Evolutionary conservation across 2,888 invertebrate species (phyloP).

Genomic region (Cantharis rufa): DNA sequence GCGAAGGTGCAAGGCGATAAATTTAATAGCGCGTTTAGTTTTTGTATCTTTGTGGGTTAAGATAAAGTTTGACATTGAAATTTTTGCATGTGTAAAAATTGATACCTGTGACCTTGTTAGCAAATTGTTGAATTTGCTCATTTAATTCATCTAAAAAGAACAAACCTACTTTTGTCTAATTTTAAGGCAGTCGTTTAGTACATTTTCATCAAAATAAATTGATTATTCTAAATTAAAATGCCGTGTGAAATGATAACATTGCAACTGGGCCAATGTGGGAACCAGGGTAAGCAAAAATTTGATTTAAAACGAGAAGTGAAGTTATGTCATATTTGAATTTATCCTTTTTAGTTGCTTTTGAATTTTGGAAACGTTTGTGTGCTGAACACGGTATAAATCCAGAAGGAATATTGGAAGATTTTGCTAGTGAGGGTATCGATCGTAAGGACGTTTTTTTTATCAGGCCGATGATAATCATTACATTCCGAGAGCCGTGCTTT

Average conservation of each 20-base stretch:
- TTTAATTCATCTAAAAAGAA: too few species aligned
- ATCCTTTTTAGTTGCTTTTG: constrained; percentile 81
- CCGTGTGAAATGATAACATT: constrained; percentile 98
- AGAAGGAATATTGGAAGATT: constrained; percentile 92
- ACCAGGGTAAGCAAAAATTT: constrained; percentile 78
- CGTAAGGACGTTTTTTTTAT: constrained; percentile 99
- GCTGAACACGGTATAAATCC: constrained; percentile 97
- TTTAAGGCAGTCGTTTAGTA: background rate
- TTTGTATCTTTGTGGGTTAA: too few species aligned
- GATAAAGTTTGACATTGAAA: too few species aligned
- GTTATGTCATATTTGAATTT: constrained; percentile 30
- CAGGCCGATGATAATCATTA: constrained; percentile 99
- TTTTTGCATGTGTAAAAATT: too few species aligned
- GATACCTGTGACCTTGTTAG: too few species aligned
- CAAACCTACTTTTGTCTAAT: background rate
- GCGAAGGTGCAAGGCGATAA: too few species aligned
- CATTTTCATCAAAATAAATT: background rate
- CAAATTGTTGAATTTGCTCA: too few species aligned
- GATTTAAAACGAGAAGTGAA: constrained; percentile 20
- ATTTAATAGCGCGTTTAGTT: too few species aligned
- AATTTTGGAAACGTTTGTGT: constrained; percentile 98
- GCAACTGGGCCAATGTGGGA: constrained; percentile 98
- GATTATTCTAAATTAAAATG: constrained; percentile 61
- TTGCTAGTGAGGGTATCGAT: constrained; percentile 90
- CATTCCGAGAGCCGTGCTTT: constrained; percentile 92